Percentiles rank a stretch among this genome's conserved stretches.
phyloP scores from a whole-genome alignment of 2,888 invertebrate genomes.

The Nipponacmea schrenckii region DNA sequence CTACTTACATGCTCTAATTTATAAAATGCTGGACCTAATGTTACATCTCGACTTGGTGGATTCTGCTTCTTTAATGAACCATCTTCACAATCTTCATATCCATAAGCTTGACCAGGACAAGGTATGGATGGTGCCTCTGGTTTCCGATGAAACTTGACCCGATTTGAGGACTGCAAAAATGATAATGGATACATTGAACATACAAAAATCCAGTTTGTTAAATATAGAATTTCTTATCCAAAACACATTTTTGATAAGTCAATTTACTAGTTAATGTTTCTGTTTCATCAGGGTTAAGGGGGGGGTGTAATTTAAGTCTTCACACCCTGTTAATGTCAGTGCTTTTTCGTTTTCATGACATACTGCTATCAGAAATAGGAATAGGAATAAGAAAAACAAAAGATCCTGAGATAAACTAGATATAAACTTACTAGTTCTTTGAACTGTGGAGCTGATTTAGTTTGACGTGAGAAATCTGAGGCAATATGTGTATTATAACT shows the following conservation, averaged over 20 bases:
- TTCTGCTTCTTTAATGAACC: slow-evolving; percentile 65
- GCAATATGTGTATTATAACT: slow-evolving; percentile 53
- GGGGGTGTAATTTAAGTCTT: too few relatives aligned
- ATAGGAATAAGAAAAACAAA: too few relatives aligned
- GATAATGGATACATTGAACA: neutral
- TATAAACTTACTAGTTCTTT: too few relatives aligned
- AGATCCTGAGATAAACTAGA: too few relatives aligned
- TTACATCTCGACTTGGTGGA: slow-evolving; percentile 60
- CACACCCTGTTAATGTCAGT: too few relatives aligned
- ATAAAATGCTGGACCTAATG: slow-evolving; percentile 68
- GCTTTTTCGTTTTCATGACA: too few relatives aligned
- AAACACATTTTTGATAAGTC: too few relatives aligned
- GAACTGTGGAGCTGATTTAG: slow-evolving; percentile 43
- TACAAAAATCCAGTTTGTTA: too few relatives aligned
- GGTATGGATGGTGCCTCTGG: slow-evolving; percentile 68
- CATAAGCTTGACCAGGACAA: slow-evolving; percentile 65
- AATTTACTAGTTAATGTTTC: too few relatives aligned
- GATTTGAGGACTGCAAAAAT: slow-evolving; percentile 52
- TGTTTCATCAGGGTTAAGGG: too few relatives aligned
- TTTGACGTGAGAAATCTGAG: slow-evolving; percentile 38
- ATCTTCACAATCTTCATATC: slow-evolving; percentile 67
- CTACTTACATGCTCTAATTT: slow-evolving; percentile 48
- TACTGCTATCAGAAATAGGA: too few relatives aligned
- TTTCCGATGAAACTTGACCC: slow-evolving; percentile 63
- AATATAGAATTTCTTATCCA: too few relatives aligned